Percentiles rank a stretch among this genome's conserved stretches.
Conservation (phyloP, 2,113 vertebrate species). For the Vanacampus margaritifer region DNA sequence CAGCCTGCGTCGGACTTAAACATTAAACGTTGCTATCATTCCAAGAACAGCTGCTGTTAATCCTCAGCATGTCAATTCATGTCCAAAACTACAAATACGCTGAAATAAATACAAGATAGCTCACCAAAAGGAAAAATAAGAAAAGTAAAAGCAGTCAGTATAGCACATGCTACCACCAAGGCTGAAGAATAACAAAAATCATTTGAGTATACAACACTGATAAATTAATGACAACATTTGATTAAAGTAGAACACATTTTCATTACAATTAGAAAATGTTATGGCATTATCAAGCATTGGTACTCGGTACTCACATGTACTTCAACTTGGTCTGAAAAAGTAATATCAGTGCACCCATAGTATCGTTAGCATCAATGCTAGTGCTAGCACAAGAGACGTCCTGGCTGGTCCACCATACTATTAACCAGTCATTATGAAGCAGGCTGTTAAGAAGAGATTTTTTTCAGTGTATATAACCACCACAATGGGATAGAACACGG, state of each 20-base stretch:
- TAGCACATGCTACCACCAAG: neutral
- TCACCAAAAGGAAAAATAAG: neutral
- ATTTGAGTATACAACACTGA: neutral
- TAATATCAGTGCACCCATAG: too few species aligned
- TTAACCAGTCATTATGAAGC: neutral
- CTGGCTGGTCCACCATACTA: neutral
- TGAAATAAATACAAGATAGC: neutral
- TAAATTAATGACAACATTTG: too few species aligned
- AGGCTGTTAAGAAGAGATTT: neutral
- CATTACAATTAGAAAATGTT: too few species aligned
- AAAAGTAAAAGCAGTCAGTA: neutral
- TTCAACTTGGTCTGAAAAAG: neutral
- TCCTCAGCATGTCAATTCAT: conserved; percentile 30
- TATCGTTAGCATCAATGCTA: neutral
- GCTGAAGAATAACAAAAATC: neutral
- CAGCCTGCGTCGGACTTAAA: conserved; percentile 33
- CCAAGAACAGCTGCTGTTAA: conserved; percentile 38
- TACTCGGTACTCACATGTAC: neutral
- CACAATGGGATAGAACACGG: neutral
- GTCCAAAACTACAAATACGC: conserved; percentile 14
- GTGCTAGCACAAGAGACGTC: neutral
- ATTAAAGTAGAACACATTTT: too few species aligned
- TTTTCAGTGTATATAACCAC: neutral
- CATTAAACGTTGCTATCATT: conserved; percentile 41
- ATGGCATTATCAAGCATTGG: too few species aligned